These are phyloP conservation scores for Atrina japonica DNA, from an alignment of 2,888 invertebrate species.

Conservation along the genomic window DNA sequence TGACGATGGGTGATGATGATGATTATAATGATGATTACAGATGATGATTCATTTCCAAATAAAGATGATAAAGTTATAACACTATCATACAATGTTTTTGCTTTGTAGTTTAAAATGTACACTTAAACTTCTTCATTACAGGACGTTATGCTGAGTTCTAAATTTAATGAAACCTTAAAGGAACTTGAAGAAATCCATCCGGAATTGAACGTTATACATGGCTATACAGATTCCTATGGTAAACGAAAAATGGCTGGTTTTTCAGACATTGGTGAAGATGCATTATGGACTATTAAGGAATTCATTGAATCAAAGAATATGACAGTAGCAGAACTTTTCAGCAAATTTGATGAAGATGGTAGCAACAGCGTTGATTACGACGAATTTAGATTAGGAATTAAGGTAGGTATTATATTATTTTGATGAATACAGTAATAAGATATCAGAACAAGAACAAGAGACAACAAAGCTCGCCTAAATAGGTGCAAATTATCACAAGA, in stretches of 20 bases:
- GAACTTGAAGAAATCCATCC: constrained; percentile 62
- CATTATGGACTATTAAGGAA: constrained; percentile 70
- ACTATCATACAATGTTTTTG: too few species aligned
- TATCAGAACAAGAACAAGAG: too few species aligned
- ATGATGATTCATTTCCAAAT: too few species aligned
- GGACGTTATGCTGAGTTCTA: constrained; percentile 65
- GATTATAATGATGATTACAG: too few species aligned
- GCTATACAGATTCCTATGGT: constrained; percentile 77
- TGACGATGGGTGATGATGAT: too few species aligned
- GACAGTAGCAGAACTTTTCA: constrained; percentile 76
- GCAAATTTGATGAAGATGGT: constrained; percentile 76
- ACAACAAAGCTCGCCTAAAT: too few species aligned
- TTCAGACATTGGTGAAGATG: constrained; percentile 75
- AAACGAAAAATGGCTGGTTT: constrained; percentile 64
- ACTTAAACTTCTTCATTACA: too few species aligned
- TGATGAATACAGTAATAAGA: too few species aligned
- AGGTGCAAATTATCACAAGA: too few species aligned
- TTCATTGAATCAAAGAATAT: constrained; percentile 72
- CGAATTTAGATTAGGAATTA: constrained; percentile 74
- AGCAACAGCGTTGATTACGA: constrained; percentile 75
- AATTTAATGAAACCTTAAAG: constrained; percentile 55
- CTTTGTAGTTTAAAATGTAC: too few species aligned
- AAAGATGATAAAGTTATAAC: too few species aligned
- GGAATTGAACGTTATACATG: constrained; percentile 65
- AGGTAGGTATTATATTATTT: constrained; percentile 52